Base-by-base conservation (phyloP, 2,113 vertebrate genomes). In the Chauna torquata region DNA sequence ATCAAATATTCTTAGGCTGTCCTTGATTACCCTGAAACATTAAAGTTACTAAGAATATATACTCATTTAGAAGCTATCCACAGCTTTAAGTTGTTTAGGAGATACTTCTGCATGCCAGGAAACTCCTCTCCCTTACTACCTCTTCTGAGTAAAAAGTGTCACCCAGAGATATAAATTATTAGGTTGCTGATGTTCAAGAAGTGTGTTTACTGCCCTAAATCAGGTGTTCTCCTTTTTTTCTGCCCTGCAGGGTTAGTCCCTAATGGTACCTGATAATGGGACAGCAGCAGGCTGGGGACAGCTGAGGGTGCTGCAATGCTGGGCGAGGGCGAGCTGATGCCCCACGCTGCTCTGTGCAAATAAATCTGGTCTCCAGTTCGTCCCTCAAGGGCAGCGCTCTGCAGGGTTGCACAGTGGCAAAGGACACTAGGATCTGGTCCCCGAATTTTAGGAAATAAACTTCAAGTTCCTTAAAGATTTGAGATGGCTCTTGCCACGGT, bases 1-100 rank as follows among this genome's bases (percentile, higher is more conserved):
- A 90, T 78, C 68, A 88, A 87, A 86, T 59, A 88, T 68, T 88
- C 64, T 91, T 82, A 88, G 61, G 38, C 42, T 93, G 55, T 77
- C 92, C 50, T 0, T 0, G 0, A 94, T 91, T 83, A 88, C 45
- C 44, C n/a, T 6, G 1, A 88, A 92, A 96, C 0, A 2, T 50
- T 59, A 44, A 79, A 79, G 49, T 66, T 82, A 66, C 65, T 80
- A 88, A 92, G 86, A 92, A 86, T 55, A 92, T 1, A 49, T 8
- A 38, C 64, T 93, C n/a, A 34, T 88, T 91, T 64, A 80, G 64
- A 86, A 83, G 55, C 42, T 3, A 47, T 8, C 62, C 71, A 44
- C 50, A 86, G 66, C 66, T 49, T 20, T 32, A 25, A 91, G 84
- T 32, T 84, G 61, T 52, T 85, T 5, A 82, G 66, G 64, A 76